Conservation (phyloP, 2,888 invertebrate genomes). For the Siphlonurus alternatus region DNA sequence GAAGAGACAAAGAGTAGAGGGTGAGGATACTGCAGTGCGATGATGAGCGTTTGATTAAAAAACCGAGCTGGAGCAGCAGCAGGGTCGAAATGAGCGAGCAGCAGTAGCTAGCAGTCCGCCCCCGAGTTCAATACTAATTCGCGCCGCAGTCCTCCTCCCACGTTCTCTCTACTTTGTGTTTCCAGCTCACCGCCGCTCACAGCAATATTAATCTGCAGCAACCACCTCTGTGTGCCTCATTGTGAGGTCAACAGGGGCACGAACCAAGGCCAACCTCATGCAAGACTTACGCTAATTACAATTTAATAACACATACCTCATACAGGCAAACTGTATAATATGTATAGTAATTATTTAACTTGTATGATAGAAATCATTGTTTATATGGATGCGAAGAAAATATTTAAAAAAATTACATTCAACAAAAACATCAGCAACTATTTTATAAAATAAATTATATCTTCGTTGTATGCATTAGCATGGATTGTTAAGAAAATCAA, state of each 20-base stretch:
- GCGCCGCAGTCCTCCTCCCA: background rate
- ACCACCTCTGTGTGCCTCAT: background rate
- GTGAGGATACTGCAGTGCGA: background rate
- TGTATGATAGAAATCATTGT: no score
- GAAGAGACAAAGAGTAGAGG: constrained; percentile 5
- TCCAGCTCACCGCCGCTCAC: background rate
- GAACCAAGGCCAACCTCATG: background rate
- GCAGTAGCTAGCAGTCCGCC: background rate
- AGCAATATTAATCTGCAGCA: background rate
- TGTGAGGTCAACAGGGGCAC: background rate
- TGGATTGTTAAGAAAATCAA: no score
- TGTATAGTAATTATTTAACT: no score
- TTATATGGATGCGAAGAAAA: no score
- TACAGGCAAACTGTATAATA: no score
- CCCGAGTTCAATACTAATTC: background rate
- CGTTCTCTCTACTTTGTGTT: background rate
- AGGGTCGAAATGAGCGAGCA: no score
- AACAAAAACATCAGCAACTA: no score
- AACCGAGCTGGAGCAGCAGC: background rate
- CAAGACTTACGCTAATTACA: no score
- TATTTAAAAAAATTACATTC: no score
- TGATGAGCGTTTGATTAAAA: background rate
- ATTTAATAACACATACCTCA: no score
- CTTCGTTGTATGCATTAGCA: no score
- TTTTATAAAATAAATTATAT: no score